phyloP scores from a whole-genome alignment of 2,888 invertebrate genomes.

The Pristionchus japonicus region DNA sequence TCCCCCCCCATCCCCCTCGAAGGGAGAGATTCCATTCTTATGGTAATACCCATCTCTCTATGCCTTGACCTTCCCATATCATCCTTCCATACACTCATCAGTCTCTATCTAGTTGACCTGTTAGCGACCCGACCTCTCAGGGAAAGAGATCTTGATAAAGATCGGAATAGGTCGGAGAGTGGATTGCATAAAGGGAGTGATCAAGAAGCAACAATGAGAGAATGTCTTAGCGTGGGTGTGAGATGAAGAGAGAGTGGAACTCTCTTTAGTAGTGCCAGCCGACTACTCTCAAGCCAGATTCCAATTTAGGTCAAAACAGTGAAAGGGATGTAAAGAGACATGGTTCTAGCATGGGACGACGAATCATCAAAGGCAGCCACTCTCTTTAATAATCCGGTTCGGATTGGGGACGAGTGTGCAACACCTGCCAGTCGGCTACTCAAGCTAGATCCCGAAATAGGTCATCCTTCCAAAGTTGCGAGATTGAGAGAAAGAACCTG shows the following conservation, averaged over 20 bases:
- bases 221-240: background rate
- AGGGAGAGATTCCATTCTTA: slow-evolving; percentile 2
- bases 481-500: background rate
- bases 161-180: background rate
- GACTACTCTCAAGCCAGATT: background rate
- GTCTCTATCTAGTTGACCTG: slow-evolving; percentile 11
- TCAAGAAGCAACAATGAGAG: no score
- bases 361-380: slow-evolving; percentile 38
- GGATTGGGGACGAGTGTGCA: slow-evolving; percentile 36
- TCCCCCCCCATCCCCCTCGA: background rate
- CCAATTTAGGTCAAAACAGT: background rate
- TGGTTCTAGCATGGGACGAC: slow-evolving; percentile 17
- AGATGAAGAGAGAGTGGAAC: background rate
- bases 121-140: slow-evolving; percentile 19
- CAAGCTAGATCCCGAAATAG: slow-evolving; percentile 30
- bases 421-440: slow-evolving; percentile 43
- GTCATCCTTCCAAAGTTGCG: slow-evolving; percentile 21
- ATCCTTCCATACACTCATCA: slow-evolving; percentile 11
- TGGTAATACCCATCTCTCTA: background rate
- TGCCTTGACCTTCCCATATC: slow-evolving; percentile 39
- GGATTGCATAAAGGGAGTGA: background rate
- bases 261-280: background rate
- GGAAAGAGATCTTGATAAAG: background rate
- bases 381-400: slow-evolving; percentile 22
- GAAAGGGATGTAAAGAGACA: slow-evolving; percentile 26